Conservation (phyloP, 2,113 vertebrate genomes). For the Psittacara wagleri region DNA sequence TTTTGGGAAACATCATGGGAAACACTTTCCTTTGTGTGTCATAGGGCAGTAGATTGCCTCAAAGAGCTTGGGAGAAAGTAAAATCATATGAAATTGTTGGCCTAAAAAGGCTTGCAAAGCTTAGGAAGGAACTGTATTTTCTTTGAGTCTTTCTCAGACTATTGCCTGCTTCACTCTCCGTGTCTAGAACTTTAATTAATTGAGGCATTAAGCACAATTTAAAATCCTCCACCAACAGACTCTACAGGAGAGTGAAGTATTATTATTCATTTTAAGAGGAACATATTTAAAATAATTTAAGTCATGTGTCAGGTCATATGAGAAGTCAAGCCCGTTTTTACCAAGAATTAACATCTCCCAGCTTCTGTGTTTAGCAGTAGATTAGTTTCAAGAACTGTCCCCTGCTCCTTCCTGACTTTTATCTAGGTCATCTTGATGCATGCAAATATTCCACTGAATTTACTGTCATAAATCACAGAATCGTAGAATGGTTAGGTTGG, state of each 20-base stretch:
- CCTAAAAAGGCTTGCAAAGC: neutral
- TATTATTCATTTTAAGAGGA: neutral
- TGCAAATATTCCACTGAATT: slow-evolving; percentile 11
- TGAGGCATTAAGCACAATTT: neutral
- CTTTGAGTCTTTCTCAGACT: neutral
- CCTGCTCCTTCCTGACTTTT: neutral
- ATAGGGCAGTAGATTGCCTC: neutral
- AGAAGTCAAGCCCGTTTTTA: slow-evolving; percentile 46
- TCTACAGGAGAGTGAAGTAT: neutral
- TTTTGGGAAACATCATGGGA: neutral
- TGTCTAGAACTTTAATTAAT: neutral
- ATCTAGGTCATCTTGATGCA: neutral
- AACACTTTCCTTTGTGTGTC: neutral
- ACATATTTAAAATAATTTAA: neutral
- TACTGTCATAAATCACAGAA: neutral
- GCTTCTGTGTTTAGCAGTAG: slow-evolving; percentile 8
- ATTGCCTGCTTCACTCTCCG: neutral
- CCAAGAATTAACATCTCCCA: slow-evolving; percentile 38
- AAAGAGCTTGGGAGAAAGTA: neutral
- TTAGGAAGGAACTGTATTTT: neutral
- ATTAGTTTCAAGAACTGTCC: neutral
- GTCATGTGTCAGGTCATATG: slow-evolving; percentile 14
- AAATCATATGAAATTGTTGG: neutral
- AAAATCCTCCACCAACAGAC: neutral
- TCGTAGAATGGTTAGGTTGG: neutral